Conservation (phyloP, 2,888 invertebrate species). For the Sarcophaga caerulescens region DNA sequence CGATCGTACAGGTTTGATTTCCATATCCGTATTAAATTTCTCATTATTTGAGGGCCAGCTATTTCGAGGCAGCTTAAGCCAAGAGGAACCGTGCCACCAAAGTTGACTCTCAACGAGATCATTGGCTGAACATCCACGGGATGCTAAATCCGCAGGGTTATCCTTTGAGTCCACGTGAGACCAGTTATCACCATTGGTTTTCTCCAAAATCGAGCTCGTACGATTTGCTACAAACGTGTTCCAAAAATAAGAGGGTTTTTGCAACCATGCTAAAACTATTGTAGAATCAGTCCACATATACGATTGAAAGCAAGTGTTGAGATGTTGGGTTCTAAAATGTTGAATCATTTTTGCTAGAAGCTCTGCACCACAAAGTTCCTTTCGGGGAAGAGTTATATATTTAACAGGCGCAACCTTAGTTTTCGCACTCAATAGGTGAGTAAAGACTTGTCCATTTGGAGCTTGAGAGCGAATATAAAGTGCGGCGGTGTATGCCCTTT, state of each 20-base stretch:
- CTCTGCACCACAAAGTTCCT: not conserved
- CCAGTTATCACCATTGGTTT: conserved; percentile 25
- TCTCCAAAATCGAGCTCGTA: conserved; percentile 25
- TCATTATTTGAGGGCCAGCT: not conserved
- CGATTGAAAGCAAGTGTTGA: not conserved
- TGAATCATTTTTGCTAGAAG: conserved; percentile 19
- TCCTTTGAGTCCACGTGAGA: conserved; percentile 44
- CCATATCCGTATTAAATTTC: not conserved
- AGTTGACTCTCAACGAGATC: conserved; percentile 28
- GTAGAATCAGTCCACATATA: conserved; percentile 6
- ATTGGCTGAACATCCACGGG: conserved; percentile 37
- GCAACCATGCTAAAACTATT: conserved; percentile 20
- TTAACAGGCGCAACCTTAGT: not conserved
- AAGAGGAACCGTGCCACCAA: not conserved
- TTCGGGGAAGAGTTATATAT: not conserved
- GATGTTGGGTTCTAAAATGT: not conserved
- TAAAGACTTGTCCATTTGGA: not conserved
- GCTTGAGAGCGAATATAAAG: conserved; percentile 33
- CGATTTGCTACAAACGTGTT: conserved; percentile 56
- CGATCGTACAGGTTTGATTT: not conserved
- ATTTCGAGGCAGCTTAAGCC: not conserved
- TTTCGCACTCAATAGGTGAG: not conserved
- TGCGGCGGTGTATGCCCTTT: not conserved
- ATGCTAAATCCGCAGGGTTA: not conserved
- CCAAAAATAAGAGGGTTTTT: conserved; percentile 37